Evolutionary conservation across 2,797 vertebrate genomes (phyloP).

Genomic region (Sebastes alutus): DNA sequence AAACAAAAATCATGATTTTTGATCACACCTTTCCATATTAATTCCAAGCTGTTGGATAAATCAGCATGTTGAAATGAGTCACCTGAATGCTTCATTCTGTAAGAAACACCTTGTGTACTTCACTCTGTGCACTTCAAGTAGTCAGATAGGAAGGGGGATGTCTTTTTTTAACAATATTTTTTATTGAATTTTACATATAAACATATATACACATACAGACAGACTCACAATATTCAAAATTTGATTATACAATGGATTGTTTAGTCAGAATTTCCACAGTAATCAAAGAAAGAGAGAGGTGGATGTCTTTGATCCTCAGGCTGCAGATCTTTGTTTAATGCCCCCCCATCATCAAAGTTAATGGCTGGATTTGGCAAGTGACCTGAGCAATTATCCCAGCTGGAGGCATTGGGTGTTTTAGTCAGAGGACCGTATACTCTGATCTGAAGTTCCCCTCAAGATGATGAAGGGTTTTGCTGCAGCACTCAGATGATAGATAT

Average conservation of each 20-base stretch:
- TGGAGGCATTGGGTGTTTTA: conserved; percentile 36
- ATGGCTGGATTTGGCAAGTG: conserved; percentile 54
- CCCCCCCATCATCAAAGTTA: conserved; percentile 41
- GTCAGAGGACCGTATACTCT: conserved; percentile 24
- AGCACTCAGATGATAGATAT: conserved; percentile 40
- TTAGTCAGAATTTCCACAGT: no score
- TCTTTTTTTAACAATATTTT: no score
- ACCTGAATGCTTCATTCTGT: conserved; percentile 6
- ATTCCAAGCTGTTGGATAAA: not conserved
- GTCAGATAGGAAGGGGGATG: not conserved
- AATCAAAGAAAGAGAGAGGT: no score
- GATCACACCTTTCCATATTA: not conserved
- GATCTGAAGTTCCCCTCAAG: conserved; percentile 37
- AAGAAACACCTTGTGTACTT: not conserved
- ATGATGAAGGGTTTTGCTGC: conserved; percentile 21
- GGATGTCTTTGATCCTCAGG: conserved; percentile 37
- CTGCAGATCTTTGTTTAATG: conserved; percentile 39
- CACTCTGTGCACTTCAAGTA: not conserved
- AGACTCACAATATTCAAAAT: no score
- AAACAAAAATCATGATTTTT: not conserved
- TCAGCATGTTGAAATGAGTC: conserved; percentile 6
- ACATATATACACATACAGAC: no score
- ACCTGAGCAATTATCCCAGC: conserved; percentile 53
- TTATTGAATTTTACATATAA: no score
- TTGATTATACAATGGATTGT: no score